Base-by-base conservation (phyloP, 2,113 vertebrate genomes). In the Dicentrarchus labrax region DNA sequence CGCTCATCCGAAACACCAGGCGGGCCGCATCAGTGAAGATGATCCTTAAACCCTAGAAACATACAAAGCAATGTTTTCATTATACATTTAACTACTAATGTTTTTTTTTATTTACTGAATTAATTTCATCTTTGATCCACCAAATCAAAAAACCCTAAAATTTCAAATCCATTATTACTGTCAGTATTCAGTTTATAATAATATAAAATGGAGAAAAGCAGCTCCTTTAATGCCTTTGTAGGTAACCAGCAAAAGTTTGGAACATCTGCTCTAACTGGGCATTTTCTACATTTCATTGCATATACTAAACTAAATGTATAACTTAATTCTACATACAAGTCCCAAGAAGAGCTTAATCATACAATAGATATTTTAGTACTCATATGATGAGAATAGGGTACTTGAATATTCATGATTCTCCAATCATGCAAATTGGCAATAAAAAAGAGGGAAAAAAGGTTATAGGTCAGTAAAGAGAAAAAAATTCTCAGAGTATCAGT, bases 1-100 rank as follows among this genome's bases (percentile, higher is more conserved):
- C 96, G 41, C 98, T 99, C 92, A 98, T 96, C 85, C 98, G 95
- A 89, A 99, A 99, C 87, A 99, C 96, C 39, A 99, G 94, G 43
- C 98, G 96, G 4, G 98, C 97, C 0, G 96, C 95, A n/a, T 99
- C 97, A 1, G 94, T 95, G 90, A 99, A 99, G 87, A 97, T 74
- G 83, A 99, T 97, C 88, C 97, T 96, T 76, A 99, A 91, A 36
- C 98, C 98, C 98, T 99, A 59, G 0, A 65, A 80, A 75, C 0
- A 72, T 1, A 21, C 9, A 56, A 62, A 54, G 0, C 15, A 45
- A 6, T 8, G 30, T 61, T 65, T 4, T 61, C 22, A 6, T 15
- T 10, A 47, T 13, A 47, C 4, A 47, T 19, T 51, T 17, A 7
- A 53, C 4, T 21, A 15, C 48, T 54, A 0, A 11, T 13, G 21